A percentile compares a stretch with the other conserved stretches of the same genome.
Conservation (phyloP, 2,888 invertebrate genomes). For the Thumatha senex region DNA sequence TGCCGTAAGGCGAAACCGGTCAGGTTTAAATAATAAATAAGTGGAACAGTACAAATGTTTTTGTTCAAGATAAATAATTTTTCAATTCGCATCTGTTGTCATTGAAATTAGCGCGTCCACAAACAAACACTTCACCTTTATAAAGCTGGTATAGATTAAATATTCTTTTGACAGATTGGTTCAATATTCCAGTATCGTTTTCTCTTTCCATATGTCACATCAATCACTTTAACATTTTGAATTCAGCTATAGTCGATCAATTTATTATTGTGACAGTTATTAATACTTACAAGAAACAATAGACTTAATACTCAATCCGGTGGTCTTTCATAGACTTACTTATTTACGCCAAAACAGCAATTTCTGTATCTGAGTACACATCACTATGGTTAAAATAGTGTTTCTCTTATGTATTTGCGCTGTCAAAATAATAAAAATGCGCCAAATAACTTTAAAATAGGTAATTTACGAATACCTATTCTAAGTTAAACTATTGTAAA, state of each 20-base stretch:
- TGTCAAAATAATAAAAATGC: constrained; percentile 22
- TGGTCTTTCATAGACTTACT: background rate
- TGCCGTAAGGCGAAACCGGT: no score
- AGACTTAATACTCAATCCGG: background rate
- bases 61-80: no score
- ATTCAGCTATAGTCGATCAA: constrained; percentile 6
- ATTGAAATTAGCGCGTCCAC: no score
- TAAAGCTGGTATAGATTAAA: background rate
- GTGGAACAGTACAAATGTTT: no score
- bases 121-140: no score
- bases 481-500: constrained; percentile 1
- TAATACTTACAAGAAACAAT: background rate
- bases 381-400: background rate
- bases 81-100: no score
- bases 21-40: no score
- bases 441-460: constrained; percentile 22
- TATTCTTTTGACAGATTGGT: constrained; percentile 4
- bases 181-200: background rate
- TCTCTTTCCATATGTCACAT: constrained; percentile 11
- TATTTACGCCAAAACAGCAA: no score
- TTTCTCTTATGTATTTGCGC: background rate
- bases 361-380: no score
- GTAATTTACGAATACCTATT: background rate
- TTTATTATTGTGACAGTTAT: constrained; percentile 36
- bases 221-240: constrained; percentile 10